A percentile compares a stretch with the other conserved stretches of the same genome.
phyloP scores from a whole-genome alignment of 2,113 vertebrate species.

The Pipra filicauda region DNA sequence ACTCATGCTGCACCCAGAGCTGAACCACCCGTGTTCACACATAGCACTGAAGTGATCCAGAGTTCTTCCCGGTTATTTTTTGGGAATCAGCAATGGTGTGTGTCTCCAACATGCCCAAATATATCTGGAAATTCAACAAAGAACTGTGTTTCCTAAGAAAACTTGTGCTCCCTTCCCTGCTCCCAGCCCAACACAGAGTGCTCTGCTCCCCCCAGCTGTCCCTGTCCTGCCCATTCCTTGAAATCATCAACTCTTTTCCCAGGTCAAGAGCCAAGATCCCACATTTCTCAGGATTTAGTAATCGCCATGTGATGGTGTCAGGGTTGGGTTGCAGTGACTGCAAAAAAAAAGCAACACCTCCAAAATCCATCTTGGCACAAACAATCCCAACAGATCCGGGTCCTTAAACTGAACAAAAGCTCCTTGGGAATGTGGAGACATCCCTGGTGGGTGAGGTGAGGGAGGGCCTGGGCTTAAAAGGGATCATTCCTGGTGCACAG shows the following conservation, averaged over 20 bases:
- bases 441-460: not conserved
- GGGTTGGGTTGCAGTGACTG: not conserved
- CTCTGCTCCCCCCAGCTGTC: not conserved
- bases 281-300: not conserved
- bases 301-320: not conserved
- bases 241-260: not conserved
- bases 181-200: not conserved
- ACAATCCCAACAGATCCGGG: not conserved
- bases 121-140: not conserved
- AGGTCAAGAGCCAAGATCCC: not conserved
- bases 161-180: not conserved
- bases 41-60: not conserved
- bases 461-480: not conserved
- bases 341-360: not conserved
- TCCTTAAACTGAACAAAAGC: not conserved
- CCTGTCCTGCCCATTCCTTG: not conserved
- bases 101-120: not conserved
- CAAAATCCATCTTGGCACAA: not conserved
- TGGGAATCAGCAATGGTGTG: not conserved
- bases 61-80: not conserved
- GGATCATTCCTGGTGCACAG: not conserved
- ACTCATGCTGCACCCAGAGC: not conserved
- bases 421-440: not conserved
- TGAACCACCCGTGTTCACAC: not conserved
- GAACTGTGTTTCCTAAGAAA: rapidly evolving